Conservation (phyloP, 2,113 vertebrate species). For the Oreochromis aureus region DNA sequence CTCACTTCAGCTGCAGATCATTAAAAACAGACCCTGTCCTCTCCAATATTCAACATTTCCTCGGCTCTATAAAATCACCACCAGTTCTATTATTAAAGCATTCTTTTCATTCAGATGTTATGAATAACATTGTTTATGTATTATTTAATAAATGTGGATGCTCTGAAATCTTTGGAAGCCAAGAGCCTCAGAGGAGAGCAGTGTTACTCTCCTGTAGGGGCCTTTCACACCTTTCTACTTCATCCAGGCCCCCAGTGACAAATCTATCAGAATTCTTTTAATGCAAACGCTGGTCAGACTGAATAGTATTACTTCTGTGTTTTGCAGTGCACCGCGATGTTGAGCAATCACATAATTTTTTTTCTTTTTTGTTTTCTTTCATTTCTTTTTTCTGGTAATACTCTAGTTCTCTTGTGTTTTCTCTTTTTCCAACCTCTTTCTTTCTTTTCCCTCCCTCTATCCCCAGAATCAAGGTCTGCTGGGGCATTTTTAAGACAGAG, state of each 20-base stretch:
- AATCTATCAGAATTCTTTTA: background rate
- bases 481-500: constrained; percentile 73
- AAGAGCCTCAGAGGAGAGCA: background rate
- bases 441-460: constrained; percentile 28
- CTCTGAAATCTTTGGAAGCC: constrained; percentile 15
- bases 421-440: constrained; percentile 22
- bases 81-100: constrained; percentile 33
- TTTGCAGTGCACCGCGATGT: background rate
- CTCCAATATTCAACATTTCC: background rate
- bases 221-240: background rate
- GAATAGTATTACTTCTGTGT: background rate
- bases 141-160: constrained; percentile 21
- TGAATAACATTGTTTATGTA: constrained; percentile 26
- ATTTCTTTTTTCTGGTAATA: background rate
- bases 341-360: background rate
- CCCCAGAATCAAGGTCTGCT: constrained; percentile 53
- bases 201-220: background rate
- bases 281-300: background rate
- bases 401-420: constrained; percentile 22
- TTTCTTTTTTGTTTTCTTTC: background rate
- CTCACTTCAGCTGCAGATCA: constrained; percentile 17
- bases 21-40: constrained; percentile 22
- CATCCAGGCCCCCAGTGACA: background rate
- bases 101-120: constrained; percentile 5
- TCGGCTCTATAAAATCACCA: constrained; percentile 28